Evolutionary conservation across 2,797 vertebrate genomes (phyloP), one percentile per base, ranked within the genome.

Genomic region (Acropternis orthonyx): DNA sequence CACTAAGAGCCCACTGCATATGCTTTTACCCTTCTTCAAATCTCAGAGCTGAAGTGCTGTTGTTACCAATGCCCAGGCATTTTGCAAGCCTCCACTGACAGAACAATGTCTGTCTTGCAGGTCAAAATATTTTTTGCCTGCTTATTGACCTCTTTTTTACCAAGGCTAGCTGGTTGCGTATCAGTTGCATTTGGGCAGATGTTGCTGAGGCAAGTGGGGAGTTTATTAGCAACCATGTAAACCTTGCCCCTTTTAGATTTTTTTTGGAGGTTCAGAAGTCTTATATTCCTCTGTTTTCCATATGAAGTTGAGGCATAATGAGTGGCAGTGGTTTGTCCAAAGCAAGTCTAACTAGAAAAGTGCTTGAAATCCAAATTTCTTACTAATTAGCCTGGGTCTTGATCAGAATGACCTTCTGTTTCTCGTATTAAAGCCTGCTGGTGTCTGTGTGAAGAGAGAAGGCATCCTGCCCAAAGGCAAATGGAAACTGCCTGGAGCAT

Each of bases 331-430:
- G 6, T 75, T 85, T 85, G 36, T 81, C 28, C 22, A 59, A 46
- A 76, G 51, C 23, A 62, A 94, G 37, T 49, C 54, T 69, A 46
- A 67, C 43, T 59, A 66, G 66, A 90, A 49, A 73, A 88, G 41
- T 41, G 19, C 34, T 88, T 86, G 30, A 89, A 85, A 36, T 82
- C 37, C 14, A 44, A 61, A 71, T 78, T 86, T 91, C 23, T n/a
- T 78, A 12, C 32, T 82, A 39, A 24, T 72, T 10, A 26, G 19
- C 37, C 52, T 91, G n/a, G 30, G 19, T 55, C 27, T 75, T 88
- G 63, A 58, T 69, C 52, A 82, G n/a, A 76, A 44, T 9, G 12
- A 43, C 11, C 22, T 36, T 72, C 28, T 89, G 8, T 56, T 93
- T 91, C 61, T 87, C 12, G 18, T 74, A 55, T 36, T 56, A 39